These are phyloP conservation scores for Perca schrenkii DNA, from an alignment of 2,113 vertebrate genomes.

Conservation along the genomic window DNA sequence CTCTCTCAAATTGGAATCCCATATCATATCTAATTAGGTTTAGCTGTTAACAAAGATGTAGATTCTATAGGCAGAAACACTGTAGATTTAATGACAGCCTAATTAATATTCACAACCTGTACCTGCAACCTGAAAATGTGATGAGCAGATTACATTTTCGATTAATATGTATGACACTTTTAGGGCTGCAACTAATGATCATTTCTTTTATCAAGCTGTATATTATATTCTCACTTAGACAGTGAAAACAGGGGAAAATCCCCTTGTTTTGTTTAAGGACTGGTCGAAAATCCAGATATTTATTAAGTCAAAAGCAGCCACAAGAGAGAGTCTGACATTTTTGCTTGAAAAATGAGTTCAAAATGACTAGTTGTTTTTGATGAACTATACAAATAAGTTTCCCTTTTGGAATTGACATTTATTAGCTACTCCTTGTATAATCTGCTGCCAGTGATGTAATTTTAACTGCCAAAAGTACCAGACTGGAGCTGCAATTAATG, in stretches of 20 bases:
- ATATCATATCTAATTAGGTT: too few species aligned
- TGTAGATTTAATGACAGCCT: too few species aligned
- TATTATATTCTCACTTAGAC: neutral
- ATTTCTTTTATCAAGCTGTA: too few species aligned
- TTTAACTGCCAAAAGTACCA: neutral
- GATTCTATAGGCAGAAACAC: neutral
- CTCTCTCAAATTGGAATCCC: too few species aligned
- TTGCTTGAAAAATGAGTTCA: too few species aligned
- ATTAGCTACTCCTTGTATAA: neutral
- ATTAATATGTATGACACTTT: slow-evolving; percentile 1
- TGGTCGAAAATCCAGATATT: neutral
- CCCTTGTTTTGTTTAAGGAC: neutral
- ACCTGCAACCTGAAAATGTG: too few species aligned
- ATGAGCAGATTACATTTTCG: neutral
- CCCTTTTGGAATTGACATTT: too few species aligned
- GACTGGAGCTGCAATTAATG: neutral
- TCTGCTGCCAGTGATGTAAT: neutral
- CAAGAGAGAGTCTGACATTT: too few species aligned
- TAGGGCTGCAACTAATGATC: neutral
- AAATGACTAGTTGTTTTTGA: neutral
- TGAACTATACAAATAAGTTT: neutral
- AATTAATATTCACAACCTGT: neutral
- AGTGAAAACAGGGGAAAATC: neutral
- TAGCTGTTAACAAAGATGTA: neutral
- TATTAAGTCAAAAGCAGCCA: neutral